phyloP scores from a whole-genome alignment of 1,140 invertebrate genomes.

The Magallana gigas region DNA sequence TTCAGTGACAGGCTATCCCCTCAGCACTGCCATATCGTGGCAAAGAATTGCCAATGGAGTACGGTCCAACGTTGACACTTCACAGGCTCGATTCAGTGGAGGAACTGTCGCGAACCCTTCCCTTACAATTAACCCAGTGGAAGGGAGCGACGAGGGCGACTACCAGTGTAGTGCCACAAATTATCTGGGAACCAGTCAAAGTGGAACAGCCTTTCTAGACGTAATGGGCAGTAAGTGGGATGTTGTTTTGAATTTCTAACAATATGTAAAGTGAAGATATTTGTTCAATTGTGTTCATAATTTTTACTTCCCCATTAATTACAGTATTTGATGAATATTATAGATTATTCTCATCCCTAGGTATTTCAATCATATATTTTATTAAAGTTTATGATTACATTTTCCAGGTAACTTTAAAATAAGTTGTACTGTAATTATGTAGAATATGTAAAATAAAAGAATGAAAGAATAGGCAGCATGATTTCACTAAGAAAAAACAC shows the following conservation, averaged over 20 bases:
- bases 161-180: conserved; percentile 52
- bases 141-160: conserved; percentile 30
- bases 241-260: background rate
- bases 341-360: no score
- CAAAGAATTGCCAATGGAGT: conserved; percentile 17
- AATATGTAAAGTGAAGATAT: no score
- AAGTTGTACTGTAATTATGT: no score
- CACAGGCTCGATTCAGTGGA: conserved; percentile 20
- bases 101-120: conserved; percentile 37
- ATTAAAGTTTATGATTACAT: no score
- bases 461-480: no score
- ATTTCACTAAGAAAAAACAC: no score
- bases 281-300: no score
- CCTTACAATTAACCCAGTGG: conserved; percentile 20
- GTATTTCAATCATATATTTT: no score
- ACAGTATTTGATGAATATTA: no score
- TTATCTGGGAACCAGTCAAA: conserved; percentile 44
- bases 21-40: conserved; percentile 38
- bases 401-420: no score
- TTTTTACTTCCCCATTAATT: no score
- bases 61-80: background rate
- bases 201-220: conserved; percentile 40
- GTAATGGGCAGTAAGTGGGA: conserved; percentile 54
- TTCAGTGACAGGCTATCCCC: conserved; percentile 41
- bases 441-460: no score